Evolutionary conservation across 1,140 invertebrate species (phyloP).

Genomic region (Apolygus lucorum): DNA sequence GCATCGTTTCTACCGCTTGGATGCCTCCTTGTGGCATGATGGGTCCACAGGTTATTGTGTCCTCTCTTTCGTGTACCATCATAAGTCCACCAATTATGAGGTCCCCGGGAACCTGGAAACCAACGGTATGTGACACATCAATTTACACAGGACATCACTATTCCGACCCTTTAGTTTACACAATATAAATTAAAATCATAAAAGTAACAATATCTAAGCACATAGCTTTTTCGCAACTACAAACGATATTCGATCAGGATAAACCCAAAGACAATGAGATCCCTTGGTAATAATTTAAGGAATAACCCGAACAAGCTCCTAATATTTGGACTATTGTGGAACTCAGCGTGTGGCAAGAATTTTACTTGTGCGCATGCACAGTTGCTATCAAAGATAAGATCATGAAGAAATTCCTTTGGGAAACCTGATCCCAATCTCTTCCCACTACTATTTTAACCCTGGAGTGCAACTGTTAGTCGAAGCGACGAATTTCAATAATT

Average conservation of each 20-base stretch:
- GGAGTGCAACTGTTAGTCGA: no score
- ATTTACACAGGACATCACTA: background rate
- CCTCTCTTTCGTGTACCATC: conserved; percentile 92
- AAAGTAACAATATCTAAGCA: background rate
- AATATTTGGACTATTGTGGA: no score
- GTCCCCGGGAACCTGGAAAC: conserved; percentile 63
- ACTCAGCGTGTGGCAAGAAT: no score
- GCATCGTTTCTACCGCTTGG: conserved; percentile 84
- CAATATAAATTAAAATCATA: no score
- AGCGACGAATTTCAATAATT: no score
- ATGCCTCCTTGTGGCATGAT: conserved; percentile 92
- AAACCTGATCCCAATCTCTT: no score
- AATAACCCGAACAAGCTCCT: no score
- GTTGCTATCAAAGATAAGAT: no score
- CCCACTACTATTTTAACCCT: no score
- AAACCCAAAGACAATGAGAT: background rate
- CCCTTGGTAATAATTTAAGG: background rate
- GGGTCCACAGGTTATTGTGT: conserved; percentile 71
- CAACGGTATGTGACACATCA: background rate
- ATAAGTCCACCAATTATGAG: conserved; percentile 79
- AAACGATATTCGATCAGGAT: background rate
- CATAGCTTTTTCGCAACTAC: background rate
- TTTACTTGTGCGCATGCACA: no score
- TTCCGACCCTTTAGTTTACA: no score
- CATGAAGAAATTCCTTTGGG: no score